Evolutionary conservation across 2,797 vertebrate genomes (phyloP), one percentile per base, ranked within the genome.

Genomic region (Antrozous pallidus): DNA sequence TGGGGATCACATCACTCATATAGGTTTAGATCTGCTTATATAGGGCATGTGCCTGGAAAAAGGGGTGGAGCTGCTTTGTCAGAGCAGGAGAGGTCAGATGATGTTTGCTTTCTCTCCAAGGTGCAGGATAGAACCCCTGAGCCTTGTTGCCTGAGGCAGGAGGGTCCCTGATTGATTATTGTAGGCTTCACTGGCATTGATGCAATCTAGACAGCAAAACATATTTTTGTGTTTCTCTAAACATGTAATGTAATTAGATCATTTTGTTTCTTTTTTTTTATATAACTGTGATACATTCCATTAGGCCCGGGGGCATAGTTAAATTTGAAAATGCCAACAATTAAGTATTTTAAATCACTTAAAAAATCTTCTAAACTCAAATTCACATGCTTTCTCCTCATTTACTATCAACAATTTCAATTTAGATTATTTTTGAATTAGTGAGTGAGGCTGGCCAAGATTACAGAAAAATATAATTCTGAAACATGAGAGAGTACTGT

Each of bases 181-280:
- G 65, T 40, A 94, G 80, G 83, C 71, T 82, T 84, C 61, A 54
- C 17, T 83, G 70, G 17, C 17, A 24, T 61, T 28, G 71, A 89
- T 47, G 31, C 18, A 56, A 67, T 80, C 24, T 24, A 94, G 54
- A 78, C 28, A 87, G 61, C 49, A 95, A 54, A 94, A 74, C 20
- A 75, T 75, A 90, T 56, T 88, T 75, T 90, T 78, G 65, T 28
- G 70, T 88, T 95, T 94, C 85, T 78, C 36, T 70, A 61, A 90
- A 79, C 4, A 63, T 63, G 28, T 38, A 88, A 42, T 40, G 31
- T 88, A 92, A 95, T 95, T 93, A 91, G 45, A 90, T 86, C 74
- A 77, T 87, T 94, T 94, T 58, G 86, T 91, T 93, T 87, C 63
- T 83, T 58, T 94, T 91, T 51, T 20, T 47, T 47, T 86, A 88